These are phyloP conservation scores for Trogon melanurus DNA, from an alignment of 2,113 vertebrate genomes.

Conservation along the genomic window DNA sequence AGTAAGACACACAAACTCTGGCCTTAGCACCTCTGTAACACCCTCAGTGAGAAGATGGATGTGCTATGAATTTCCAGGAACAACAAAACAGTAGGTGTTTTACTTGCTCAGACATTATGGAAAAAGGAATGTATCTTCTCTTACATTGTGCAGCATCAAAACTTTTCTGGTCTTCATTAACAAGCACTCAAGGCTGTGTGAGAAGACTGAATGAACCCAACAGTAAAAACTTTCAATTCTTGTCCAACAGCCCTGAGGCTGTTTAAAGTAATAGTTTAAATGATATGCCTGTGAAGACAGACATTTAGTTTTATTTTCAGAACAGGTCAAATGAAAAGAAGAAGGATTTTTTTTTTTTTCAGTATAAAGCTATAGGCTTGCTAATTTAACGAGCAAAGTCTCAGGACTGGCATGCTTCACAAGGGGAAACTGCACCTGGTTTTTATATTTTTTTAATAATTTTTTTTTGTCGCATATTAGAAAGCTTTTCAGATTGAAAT, in stretches of 20 bases:
- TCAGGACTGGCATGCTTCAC: neutral
- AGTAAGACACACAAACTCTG: neutral
- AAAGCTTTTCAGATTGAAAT: neutral
- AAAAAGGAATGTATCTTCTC: neutral
- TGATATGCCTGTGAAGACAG: neutral
- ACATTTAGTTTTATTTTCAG: neutral
- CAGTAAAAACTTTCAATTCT: neutral
- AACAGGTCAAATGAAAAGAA: neutral
- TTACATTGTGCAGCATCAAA: accelerated
- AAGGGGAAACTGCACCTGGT: neutral
- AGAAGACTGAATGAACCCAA: neutral
- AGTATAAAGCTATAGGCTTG: neutral
- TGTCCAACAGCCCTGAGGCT: neutral
- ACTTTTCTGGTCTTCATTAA: neutral
- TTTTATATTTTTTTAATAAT: neutral
- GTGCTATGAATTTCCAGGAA: neutral
- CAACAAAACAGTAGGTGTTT: neutral
- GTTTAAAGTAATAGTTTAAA: neutral
- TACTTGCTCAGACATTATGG: neutral
- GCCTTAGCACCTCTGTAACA: neutral
- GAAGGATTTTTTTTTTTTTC: neutral
- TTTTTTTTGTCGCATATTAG: neutral
- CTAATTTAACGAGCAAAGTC: neutral
- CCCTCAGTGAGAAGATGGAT: neutral
- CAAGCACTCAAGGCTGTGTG: neutral